Base-by-base conservation (phyloP, 2,888 invertebrate genomes). In the Aricia artaxerxes region DNA sequence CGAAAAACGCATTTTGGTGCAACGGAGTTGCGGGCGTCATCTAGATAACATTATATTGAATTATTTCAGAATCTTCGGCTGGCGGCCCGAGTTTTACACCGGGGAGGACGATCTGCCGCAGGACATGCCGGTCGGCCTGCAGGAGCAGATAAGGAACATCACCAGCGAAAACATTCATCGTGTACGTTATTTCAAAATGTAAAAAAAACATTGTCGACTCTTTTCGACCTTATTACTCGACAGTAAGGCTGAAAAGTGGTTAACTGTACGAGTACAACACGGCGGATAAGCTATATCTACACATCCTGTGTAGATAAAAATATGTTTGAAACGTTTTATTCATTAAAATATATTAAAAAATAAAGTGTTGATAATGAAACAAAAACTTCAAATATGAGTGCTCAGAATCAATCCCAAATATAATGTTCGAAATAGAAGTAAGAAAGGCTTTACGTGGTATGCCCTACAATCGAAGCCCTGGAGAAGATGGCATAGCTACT, bases 71-170 rank as follows among this genome's bases (percentile, higher is more conserved):
- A 98, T 99, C 86, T 98, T 97, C 87, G 98, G 97, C 53, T 99
- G 99, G 99, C 93, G 95, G 80, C 99, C 99, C 0, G 96, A 97
- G 79, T 97, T 95, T 86, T 98, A 97, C 89, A 96, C 97, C 85
- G 96, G 97, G 84, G 95, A 96, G 64, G 86, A 91, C 0, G 88
- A 95, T 77, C 91, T 98, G 75, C 98, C 98, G 0, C 85, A 87
- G 0, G 95, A 96, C 16, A 98, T 98, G 97, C 98, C 98, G 0
- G 78, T 86, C 0, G 94, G 95, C 11, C 92, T 98, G 69, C 96
- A 96, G 87, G 86, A 93, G 0, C 95, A 96, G 82, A 98, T 98
- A 84, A 87, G 85, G 7, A 91, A 94, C 31, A 88, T 94, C 40
- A 90, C 91, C 40, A 61, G 57, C 0, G 79, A 79, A 80, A 89